phyloP scores from a whole-genome alignment of 2,888 invertebrate species.

The Sepiola atlantica region DNA sequence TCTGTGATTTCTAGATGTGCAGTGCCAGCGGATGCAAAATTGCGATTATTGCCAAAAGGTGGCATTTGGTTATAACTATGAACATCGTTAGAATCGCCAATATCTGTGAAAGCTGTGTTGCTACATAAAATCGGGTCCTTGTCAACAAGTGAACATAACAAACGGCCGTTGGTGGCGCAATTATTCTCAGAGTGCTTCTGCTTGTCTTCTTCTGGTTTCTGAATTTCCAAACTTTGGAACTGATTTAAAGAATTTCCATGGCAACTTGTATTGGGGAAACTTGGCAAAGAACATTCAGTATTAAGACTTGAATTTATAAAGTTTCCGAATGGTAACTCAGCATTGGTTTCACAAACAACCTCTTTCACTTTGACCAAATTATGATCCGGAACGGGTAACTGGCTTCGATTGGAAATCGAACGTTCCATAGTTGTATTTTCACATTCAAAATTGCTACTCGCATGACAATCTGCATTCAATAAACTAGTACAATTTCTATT shows the following conservation, averaged over 20 bases:
- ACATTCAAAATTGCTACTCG: neutral
- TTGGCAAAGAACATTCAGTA: neutral
- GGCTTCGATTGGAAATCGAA: neutral
- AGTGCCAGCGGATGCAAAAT: neutral
- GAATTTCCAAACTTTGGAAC: neutral
- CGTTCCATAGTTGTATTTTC: neutral
- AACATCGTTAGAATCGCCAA: neutral
- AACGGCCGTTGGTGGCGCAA: neutral
- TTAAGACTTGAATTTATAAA: neutral
- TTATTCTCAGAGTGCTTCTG: neutral
- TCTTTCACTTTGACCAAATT: neutral
- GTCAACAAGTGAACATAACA: neutral
- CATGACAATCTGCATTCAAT: neutral
- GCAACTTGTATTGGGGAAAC: neutral
- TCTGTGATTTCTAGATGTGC: neutral
- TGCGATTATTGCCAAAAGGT: neutral
- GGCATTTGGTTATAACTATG: neutral
- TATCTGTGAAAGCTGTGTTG: neutral
- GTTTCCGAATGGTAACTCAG: neutral
- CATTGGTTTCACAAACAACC: neutral
- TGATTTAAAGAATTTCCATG: neutral
- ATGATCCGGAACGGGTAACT: neutral
- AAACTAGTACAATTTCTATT: constrained; percentile 33
- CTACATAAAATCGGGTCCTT: constrained; percentile 38
- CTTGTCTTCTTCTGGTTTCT: constrained; percentile 2